A percentile compares a stretch with the other conserved stretches of the same genome.
phyloP scores from a whole-genome alignment of 2,113 vertebrate genomes.

The Sylvilagus bachmani region DNA sequence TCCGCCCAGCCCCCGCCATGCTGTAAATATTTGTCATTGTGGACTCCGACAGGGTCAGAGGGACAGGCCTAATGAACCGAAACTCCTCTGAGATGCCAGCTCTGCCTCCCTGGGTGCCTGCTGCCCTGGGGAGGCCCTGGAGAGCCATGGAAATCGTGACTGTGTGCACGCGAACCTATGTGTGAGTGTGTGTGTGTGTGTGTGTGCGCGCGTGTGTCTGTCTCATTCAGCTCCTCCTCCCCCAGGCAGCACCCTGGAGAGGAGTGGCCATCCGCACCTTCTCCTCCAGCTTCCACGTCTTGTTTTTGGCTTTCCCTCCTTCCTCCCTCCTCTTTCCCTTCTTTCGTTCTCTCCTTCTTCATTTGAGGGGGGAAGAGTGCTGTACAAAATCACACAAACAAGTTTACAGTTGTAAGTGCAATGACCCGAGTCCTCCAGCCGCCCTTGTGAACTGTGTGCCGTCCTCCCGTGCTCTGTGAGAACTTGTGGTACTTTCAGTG shows the following conservation, averaged over 20 bases:
- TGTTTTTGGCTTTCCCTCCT: conserved; percentile 65
- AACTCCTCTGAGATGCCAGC: conserved; percentile 86
- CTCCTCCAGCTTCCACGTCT: conserved; percentile 76
- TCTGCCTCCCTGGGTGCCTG: conserved; percentile 87
- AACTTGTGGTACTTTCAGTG: conserved; percentile 95
- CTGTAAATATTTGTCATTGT: conserved; percentile 98
- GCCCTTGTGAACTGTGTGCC: conserved; percentile 97
- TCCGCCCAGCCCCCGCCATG: conserved; percentile 74
- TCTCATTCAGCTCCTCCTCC: conserved; percentile 82
- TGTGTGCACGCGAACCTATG: conserved; percentile 71
- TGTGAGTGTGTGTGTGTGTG: conserved; percentile 85
- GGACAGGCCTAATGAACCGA: conserved; percentile 84
- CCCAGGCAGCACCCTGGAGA: conserved; percentile 49
- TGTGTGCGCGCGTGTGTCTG: conserved; percentile 86
- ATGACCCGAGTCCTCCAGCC: conserved; percentile 94
- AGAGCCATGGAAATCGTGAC: conserved; percentile 67
- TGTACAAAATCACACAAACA: conserved; percentile 88
- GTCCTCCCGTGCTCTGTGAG: conserved; percentile 98
- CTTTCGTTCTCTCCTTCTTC: conserved; percentile 69
- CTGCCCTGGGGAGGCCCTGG: conserved; percentile 83
- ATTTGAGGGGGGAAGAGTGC: conserved; percentile 81
- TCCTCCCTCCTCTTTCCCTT: background rate
- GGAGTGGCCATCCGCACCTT: conserved; percentile 28
- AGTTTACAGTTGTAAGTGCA: conserved; percentile 94
- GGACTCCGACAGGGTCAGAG: conserved; percentile 87